Conservation (phyloP, 2,797 vertebrate species). For the Anabacerthia variegaticeps region DNA sequence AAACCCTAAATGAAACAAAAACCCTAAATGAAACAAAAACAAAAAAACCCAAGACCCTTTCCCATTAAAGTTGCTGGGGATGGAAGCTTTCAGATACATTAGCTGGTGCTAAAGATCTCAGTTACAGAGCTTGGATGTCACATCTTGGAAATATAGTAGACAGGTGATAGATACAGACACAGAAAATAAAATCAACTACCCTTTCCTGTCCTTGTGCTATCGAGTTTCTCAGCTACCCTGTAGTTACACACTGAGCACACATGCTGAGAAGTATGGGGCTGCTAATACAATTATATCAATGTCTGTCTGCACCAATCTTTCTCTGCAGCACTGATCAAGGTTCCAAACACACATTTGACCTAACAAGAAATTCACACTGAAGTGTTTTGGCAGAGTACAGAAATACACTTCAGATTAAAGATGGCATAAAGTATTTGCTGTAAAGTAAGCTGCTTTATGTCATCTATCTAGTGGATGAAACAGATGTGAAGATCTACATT, state of each 20-base stretch:
- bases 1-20: not conserved
- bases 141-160: not conserved
- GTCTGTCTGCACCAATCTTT: slow-evolving; percentile 8
- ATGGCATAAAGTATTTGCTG: not conserved
- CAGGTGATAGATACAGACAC: not conserved
- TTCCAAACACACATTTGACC: slow-evolving; percentile 3
- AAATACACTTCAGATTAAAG: slow-evolving; percentile 35
- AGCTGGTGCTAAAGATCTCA: not conserved
- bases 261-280: not conserved
- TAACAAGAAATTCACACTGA: not conserved
- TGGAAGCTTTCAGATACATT: not conserved
- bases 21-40: not conserved
- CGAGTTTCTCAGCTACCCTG: not conserved
- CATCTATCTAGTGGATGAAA: slow-evolving; percentile 3
- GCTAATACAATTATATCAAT: slow-evolving; percentile 22
- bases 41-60: not conserved
- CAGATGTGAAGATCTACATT: not conserved
- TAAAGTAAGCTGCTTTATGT: slow-evolving; percentile 18
- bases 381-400: slow-evolving; percentile 18
- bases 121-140: not conserved
- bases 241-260: not conserved
- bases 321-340: slow-evolving; percentile 11
- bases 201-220: not conserved
- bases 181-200: not conserved
- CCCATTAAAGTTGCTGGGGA: not conserved